Evolutionary conservation across 2,888 invertebrate species (phyloP).

Genomic region (Cantharis lateralis): DNA sequence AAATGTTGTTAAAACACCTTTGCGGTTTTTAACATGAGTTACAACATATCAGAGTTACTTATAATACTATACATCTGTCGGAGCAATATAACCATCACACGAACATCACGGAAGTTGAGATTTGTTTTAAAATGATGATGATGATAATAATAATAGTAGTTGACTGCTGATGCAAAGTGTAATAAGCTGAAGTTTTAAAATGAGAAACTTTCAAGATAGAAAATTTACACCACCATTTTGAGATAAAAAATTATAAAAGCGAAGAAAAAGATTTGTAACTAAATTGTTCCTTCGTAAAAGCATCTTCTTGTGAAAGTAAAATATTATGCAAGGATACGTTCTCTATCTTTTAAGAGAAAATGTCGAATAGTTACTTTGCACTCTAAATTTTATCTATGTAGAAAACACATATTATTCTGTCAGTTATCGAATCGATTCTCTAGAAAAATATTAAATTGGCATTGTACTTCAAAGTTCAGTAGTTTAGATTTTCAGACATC

Average conservation of each 20-base stretch:
- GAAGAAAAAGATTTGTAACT: neutral
- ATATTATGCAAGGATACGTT: neutral
- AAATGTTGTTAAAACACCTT: conserved; percentile 19
- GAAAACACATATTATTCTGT: neutral
- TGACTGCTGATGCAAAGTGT: neutral
- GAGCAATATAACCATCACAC: neutral
- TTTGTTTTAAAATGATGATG: neutral
- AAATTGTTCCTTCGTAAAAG: neutral
- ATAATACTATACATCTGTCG: neutral
- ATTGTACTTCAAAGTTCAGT: conserved; percentile 21
- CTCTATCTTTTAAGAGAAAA: neutral
- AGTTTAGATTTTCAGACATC: conserved; percentile 15
- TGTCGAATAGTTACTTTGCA: neutral
- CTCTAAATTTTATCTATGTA: conserved; percentile 1
- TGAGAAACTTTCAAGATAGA: neutral
- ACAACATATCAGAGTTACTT: neutral
- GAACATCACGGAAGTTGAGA: neutral
- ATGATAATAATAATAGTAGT: neutral
- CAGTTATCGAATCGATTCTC: conserved; percentile 1
- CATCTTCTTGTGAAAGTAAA: neutral
- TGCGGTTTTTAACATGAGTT: conserved; percentile 7
- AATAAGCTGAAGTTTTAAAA: neutral
- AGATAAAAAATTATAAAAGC: neutral
- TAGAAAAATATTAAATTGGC: neutral
- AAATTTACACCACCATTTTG: neutral